Base-by-base conservation (phyloP, 92 coral and sea anemone genomes). In the Zoanthus sansibaricus region DNA sequence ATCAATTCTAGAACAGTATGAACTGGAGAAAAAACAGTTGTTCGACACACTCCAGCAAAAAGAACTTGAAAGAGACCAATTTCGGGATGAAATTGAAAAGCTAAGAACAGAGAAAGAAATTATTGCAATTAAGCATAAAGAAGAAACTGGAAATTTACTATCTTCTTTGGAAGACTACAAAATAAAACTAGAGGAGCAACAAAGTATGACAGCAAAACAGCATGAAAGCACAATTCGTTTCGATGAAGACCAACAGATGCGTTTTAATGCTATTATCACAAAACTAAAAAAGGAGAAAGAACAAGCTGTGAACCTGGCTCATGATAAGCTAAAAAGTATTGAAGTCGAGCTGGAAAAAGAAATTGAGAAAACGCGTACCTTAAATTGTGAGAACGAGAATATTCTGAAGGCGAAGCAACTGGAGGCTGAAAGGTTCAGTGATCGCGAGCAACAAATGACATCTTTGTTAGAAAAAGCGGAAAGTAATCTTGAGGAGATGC, bases 221-320 rank as follows among this genome's bases (percentile, higher is more conserved):
- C 90, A 91, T 17, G 98, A 91, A 58, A 91, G 62, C 71, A 88
- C 88, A 70, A 83, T 82, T 49, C 95, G 93, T 9, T 92, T 87
- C 55, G 99, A 95, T 45, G 99, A 94, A 82, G 99, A 91, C 71
- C 97, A 97, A 71, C 99, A 97, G 82, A 97, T 89, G 64, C 92
- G 99, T 30, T 95, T 97, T 76, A 97, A 97, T 83, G 91, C 94
- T 31, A 92, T 95, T 6, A 95, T 97, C 48, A 89, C 88, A 91
- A 92, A 93, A 76, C 52, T 97, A 49, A 95, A 94, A 80, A 92
- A 88, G 30, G 99, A 97, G 84, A 95, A 94, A 74, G 98, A 97
- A 48, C 91, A 84, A 54, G 94, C 95, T 68, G 87, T 97, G 14
- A 80, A 84, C 48, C 92, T 90, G 68, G 92, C 98, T 4, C 88